Evolutionary conservation across 2,888 invertebrate genomes (phyloP), one percentile per base, ranked within the genome.

Genomic region (Apeira syringaria): DNA sequence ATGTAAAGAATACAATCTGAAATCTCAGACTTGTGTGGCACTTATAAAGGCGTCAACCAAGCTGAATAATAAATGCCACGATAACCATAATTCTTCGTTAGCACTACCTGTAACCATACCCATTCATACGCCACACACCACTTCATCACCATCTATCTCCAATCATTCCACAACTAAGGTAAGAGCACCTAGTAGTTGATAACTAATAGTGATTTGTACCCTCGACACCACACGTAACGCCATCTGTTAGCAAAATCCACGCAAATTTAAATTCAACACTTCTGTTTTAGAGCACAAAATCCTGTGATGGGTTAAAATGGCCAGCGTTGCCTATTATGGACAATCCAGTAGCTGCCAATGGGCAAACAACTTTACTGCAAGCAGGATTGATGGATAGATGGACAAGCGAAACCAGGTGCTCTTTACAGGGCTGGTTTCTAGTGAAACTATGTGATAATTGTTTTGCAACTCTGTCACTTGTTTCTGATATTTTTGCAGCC

Each of bases 321-420:
- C 27, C 26, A 58, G 53, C 51, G 45, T 67, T 65, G 67, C 73
- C 71, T 72, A 72, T 76, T 80, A 80, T 62, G 74, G 68, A 54
- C 66, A 74, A 67, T 74, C 69, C 68, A 56, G 71, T 68, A 67
- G 69, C 56, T 61, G 51, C 63, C 69, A 68, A 80, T 74, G 68
- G 72, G 74, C 76, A 66, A 61, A 77, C 72, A 68, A 74, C 63
- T 74, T 75, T 62, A 67, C 70, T 68, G 64, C 61, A 57, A 63
- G 60, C 48, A 56, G 71, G 81, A 83, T 82, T 83, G 85, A 86
- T 85, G 67, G 72, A 84, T 77, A 67, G 72, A 84, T 77, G 59
- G 80, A 79, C 80, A 75, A 59, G 66, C 72, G 62, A 69, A 68
- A 71, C 79, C 73, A 74, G 79, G 74, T 75, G 75, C 48, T 64